Percentiles rank a stretch among this genome's conserved stretches.
phyloP scores from a whole-genome alignment of 2,113 vertebrate genomes.

The Dicentrarchus labrax region DNA sequence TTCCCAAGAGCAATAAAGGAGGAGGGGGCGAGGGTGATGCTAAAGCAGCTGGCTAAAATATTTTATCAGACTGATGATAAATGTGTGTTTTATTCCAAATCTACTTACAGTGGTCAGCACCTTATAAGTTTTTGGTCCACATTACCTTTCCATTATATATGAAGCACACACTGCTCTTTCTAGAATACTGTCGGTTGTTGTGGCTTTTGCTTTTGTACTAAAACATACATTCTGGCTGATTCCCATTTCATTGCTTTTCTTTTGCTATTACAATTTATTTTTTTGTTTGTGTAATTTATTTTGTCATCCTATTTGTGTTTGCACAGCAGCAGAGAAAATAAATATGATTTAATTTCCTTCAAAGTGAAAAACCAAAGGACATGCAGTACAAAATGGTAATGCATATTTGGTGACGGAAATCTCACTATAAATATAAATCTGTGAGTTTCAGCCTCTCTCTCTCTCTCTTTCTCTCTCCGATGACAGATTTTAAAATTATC shows the following conservation, averaged over 20 bases:
- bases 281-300: neutral
- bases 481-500: constrained; percentile 59
- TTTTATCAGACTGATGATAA: neutral
- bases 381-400: constrained; percentile 15
- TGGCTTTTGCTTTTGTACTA: neutral
- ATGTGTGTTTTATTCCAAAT: neutral
- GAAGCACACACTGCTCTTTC: neutral
- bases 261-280: neutral
- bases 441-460: constrained; percentile 21
- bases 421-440: constrained; percentile 40
- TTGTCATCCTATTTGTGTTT: constrained; percentile 19
- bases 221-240: neutral
- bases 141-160: constrained; percentile 11
- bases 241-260: neutral
- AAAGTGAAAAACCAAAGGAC: constrained; percentile 32
- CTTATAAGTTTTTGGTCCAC: neutral
- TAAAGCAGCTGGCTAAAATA: neutral
- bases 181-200: neutral
- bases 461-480: neutral
- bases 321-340: constrained; percentile 1
- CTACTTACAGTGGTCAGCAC: constrained; percentile 9
- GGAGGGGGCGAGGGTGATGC: neutral
- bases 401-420: constrained; percentile 36
- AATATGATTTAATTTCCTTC: constrained; percentile 44
- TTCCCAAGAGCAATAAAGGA: constrained; percentile 5